Base-by-base conservation (phyloP, 1,140 invertebrate genomes). In the Telenomus remus region DNA sequence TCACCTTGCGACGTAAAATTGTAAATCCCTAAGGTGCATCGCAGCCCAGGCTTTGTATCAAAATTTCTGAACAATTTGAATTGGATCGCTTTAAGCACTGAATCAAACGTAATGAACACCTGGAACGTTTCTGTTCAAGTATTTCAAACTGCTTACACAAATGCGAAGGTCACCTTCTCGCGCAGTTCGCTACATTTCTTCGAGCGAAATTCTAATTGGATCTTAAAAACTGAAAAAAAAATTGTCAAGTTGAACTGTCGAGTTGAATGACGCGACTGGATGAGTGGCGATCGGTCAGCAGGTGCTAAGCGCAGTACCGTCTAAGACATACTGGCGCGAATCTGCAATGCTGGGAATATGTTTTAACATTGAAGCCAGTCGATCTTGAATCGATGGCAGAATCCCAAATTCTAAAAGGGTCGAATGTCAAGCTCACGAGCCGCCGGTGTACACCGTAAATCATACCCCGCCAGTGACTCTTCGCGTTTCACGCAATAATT, bases 391-490 rank as follows among this genome's bases (percentile, higher is more conserved):
- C 66, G 57, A 83, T 87, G 85, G 86, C 85, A 87, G 51, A 73
- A 76, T 57, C 81, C 86, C 85, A 86, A 86, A 83, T 80, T 86
- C 82, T 85, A 84, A 84, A 86, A 82, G 80, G 79, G 79, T 85
- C 81, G 82, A 87, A 87, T 86, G 84, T 87, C 85, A 87, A 87
- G 81, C 82, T 86, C 82, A 83, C 77, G 66, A 74, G 66, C 65
- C 55, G 60, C 48, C 54, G 53, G 68, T 59, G 63, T 42, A 72
- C 61, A 60, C 69, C 71, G 66, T 75, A 75, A 75, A 74, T 70
- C 64, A 63, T 39, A 69, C 53, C 60, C 35, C 43, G 37, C 19
- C 56, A 53, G 47, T 34, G 61, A 39, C 48, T 59, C 34, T 54
- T 48, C 55, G 19, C 57, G 47, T 47, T 35, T 35, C 16, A 51